Percentiles rank a stretch among this genome's conserved stretches.
Evolutionary conservation across 2,113 vertebrate species (phyloP).

Genomic region (Taurulus bubalis): DNA sequence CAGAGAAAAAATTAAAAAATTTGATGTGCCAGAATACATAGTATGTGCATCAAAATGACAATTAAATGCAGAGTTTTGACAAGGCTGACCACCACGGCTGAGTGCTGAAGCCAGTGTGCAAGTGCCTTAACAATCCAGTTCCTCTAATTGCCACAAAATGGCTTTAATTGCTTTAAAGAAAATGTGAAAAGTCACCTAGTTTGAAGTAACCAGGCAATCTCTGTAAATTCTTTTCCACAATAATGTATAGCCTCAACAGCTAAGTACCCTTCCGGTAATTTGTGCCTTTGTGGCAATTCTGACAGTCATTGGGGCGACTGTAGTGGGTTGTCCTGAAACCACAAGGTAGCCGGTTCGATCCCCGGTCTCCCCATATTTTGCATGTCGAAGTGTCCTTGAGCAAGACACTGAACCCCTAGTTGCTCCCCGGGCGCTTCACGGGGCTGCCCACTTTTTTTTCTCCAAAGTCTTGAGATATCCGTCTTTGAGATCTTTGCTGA

Average conservation of each 20-base stretch:
- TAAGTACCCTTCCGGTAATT: background rate
- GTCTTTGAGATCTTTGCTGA: background rate
- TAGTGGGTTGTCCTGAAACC: too few species aligned
- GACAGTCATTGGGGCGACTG: background rate
- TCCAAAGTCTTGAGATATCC: background rate
- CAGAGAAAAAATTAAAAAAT: conserved; percentile 22
- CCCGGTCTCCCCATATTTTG: too few species aligned
- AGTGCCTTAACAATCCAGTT: conserved; percentile 70
- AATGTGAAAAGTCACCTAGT: background rate
- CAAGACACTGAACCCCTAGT: too few species aligned
- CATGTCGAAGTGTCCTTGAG: too few species aligned
- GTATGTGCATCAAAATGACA: background rate
- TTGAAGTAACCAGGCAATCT: conserved; percentile 11
- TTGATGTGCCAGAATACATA: background rate
- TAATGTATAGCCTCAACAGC: background rate
- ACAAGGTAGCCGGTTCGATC: too few species aligned
- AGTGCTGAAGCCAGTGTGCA: conserved; percentile 34
- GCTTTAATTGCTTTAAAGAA: conserved; percentile 18
- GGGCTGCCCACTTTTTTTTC: background rate
- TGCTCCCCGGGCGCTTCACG: too few species aligned
- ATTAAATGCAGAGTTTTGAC: background rate
- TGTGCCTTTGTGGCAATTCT: conserved; percentile 28
- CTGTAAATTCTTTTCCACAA: background rate
- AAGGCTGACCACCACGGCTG: conserved; percentile 14
- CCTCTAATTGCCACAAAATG: background rate